Percentiles rank a stretch among this genome's conserved stretches.
These are phyloP conservation scores for Laticauda laticaudata DNA, from an alignment of 2,113 vertebrate species.

Conservation along the genomic window DNA sequence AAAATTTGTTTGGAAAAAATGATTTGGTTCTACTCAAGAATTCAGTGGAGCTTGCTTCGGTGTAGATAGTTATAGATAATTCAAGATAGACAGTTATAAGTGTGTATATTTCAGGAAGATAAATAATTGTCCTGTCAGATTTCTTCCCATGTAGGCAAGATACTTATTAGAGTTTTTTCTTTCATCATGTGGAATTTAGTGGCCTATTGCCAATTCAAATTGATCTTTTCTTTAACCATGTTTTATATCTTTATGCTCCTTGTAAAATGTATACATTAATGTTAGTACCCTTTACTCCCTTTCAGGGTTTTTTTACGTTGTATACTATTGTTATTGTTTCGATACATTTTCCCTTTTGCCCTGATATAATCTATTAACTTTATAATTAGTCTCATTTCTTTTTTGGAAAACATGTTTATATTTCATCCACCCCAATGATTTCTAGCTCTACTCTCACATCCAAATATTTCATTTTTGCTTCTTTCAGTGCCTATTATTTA, in stretches of 20 bases:
- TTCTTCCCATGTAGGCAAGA: background rate
- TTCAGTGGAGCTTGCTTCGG: background rate
- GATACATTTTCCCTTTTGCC: background rate
- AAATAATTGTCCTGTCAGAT: background rate
- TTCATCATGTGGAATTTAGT: background rate
- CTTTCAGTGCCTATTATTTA: background rate
- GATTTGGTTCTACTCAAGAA: background rate
- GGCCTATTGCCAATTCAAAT: no score
- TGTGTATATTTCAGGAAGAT: background rate
- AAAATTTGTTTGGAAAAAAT: background rate
- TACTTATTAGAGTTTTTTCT: background rate
- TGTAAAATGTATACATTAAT: background rate
- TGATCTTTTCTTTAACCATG: background rate
- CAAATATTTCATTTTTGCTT: slow-evolving; percentile 1
- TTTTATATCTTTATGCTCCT: background rate
- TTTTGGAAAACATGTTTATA: background rate
- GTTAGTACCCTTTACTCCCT: background rate
- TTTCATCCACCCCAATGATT: no score
- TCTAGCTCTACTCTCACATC: background rate
- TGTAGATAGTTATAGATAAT: background rate
- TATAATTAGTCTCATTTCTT: background rate
- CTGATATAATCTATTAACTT: background rate
- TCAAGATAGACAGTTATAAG: background rate
- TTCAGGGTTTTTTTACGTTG: background rate
- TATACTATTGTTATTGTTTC: background rate